Evolutionary conservation across 2,888 invertebrate species (phyloP), one percentile per base, ranked within the genome.

Genomic region (Teleogryllus oceanicus): DNA sequence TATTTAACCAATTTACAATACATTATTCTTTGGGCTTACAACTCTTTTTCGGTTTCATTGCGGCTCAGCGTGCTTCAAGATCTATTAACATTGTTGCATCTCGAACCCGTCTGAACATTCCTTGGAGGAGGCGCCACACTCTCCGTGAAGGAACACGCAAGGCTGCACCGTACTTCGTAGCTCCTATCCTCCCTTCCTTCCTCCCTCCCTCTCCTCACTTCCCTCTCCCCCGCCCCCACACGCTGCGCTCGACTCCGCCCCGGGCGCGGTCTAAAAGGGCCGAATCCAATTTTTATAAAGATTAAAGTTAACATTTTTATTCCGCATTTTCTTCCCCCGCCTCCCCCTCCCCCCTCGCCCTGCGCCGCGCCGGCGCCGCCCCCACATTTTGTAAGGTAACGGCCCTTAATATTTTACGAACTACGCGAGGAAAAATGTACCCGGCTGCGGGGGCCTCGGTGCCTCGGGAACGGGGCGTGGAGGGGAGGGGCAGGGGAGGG

Each of bases 231-330:
- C 37, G 1, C 37, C 37, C 8, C 37, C 0, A 37, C 37, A 8
- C 37, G 37, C 37, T 37, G 37, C 37, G 37, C 37, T 37, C 37
- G 37, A 37, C 37, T 37, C 37, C 37, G 37, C 37, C 37, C 37
- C 37, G 37, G 37, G 62, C 62, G 13, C 62, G n/a, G 16, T 62
- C 62, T 62, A 62, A 79, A 79, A 77, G 76, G 74, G 79, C 77
- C 79, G 81, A 82, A 82, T 82, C 82, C 82, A 82, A 82, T 82
- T 82, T 82, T 82, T 82, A 81, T 81, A 81, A 82, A 82, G 82
- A 82, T 82, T 82, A 82, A 81, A 82, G 78, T 80, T 82, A 81
- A 62, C 62, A 62, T 62, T 62, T 62, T 62, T 62, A 62, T 62
- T 62, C 62, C 62, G 62, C 62, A 62, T 11, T 62, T 62, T 62